Evolutionary conservation across 2,888 invertebrate genomes (phyloP), one percentile per base, ranked within the genome.

Genomic region (Meteorus cinctellus): DNA sequence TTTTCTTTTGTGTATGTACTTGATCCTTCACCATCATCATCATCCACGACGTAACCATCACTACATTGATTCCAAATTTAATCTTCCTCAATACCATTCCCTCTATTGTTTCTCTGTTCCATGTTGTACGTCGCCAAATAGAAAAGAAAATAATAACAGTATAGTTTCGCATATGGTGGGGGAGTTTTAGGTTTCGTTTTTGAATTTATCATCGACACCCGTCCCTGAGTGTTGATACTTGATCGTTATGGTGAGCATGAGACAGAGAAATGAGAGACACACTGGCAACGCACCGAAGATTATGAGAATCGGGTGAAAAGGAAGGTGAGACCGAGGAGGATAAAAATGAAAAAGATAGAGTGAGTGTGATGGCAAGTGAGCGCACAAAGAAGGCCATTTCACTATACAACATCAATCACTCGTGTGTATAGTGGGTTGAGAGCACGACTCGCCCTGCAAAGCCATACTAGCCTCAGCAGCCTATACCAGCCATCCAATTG

Each of bases 401-500:
- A 55, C 55, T 48, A n/a, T 48, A 48, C n/a, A 4, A 10, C 55
- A 55, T 55, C 55, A 19, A 55, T 55, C 55, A 55, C 55, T 55
- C 55, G 55, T 55, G 55, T 55, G 55, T 55, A 55, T 19, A 55
- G 55, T 19, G 19, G 19, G 55, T 19, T 8, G 19, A 55, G 55
- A 55, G 19, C 19, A 19, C 55, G 55, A 55, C 6, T 19, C 55
- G 55, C 19, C 8, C 55, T n/a, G 55, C 19, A 55, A 55, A 36
- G 65, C 51, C 67, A 55, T 24, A 36, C 59, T 24, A 24, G 24
- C 24, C 24, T 24, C 1, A 24, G 24, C 24, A 24, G 24, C 24
- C 24, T 24, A n/a, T 24, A 24, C 24, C 24, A 72, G 75, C 67
- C 66, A 76, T 77, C 86, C 84, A 82, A 55, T 55, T 4, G 66